Conservation (phyloP, 2,113 vertebrate species). For the Poecilia latipinna region DNA sequence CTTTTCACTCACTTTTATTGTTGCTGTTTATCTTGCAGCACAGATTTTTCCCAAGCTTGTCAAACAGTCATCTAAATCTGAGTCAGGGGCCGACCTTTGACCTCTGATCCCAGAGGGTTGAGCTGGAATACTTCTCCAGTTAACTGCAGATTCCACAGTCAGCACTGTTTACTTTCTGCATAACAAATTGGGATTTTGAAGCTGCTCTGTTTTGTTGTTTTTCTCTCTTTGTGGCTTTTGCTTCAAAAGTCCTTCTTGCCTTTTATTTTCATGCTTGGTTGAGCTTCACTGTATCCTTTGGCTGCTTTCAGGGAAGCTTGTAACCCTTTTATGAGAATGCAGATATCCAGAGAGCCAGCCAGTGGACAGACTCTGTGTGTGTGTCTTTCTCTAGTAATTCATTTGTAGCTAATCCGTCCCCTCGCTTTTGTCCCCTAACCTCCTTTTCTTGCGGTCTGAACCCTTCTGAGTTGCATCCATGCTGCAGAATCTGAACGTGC, state of each 20-base stretch:
- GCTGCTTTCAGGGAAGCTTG: constrained; percentile 42
- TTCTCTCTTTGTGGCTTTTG: constrained; percentile 32
- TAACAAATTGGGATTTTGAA: constrained; percentile 5
- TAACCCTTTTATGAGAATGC: constrained; percentile 44
- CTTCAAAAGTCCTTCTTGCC: constrained; percentile 57
- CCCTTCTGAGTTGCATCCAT: constrained; percentile 23
- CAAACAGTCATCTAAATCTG: constrained; percentile 38
- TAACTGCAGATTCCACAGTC: constrained; percentile 7
- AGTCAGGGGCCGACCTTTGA: constrained; percentile 65
- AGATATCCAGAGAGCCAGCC: constrained; percentile 7
- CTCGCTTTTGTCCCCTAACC: constrained; percentile 50
- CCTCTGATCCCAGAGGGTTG: constrained; percentile 46
- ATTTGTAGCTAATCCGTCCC: constrained; percentile 51
- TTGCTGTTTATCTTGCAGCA: constrained; percentile 12
- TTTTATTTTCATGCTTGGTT: constrained; percentile 60
- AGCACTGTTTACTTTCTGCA: neutral
- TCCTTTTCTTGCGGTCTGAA: constrained; percentile 33
- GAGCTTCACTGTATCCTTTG: constrained; percentile 27
- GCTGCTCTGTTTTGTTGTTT: constrained; percentile 17
- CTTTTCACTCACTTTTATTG: neutral
- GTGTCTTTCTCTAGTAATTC: constrained; percentile 43
- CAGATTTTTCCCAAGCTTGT: constrained; percentile 74
- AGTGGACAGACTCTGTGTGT: constrained; percentile 16
- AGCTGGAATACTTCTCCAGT: constrained; percentile 13
- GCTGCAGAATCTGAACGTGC: constrained; percentile 52